Base-by-base conservation (phyloP, 2,113 vertebrate genomes). In the Muscicapa adusta region DNA sequence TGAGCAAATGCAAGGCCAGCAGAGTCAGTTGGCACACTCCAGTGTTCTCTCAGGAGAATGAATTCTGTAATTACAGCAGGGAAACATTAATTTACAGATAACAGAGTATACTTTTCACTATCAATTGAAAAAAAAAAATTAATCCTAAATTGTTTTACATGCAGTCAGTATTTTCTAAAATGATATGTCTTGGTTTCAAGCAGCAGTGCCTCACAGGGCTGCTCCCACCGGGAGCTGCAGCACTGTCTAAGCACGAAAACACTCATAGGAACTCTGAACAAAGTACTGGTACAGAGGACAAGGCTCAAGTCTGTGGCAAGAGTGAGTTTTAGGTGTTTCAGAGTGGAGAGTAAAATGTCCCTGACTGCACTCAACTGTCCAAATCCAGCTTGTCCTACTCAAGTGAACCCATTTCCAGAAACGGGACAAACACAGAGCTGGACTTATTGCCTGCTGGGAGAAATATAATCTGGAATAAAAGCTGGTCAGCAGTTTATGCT, bases 171-270 rank as follows among this genome's bases (percentile, higher is more conserved):
- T 60, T 66, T 74, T 76, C 62, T 91, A 20, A 62, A 73, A 43
- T 42, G 6, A 6, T 3, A 18, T 0, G 0, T 17, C 11, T 12
- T 78, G 65, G n/a, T 38, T 84, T 71, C 38, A 43, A 0, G 33
- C 12, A 45, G 60, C 74, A 38, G 18, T 50, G 58, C 18, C 58
- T 65, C 5, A 2, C 22, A 68, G 50, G 51, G 47, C 29, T 33
- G 31, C n/a, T 51, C 89, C 45, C 36, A 51, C 47, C 4, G 16
- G 38, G 54, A 53, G 38, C 58, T 90, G 48, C 10, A 38, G 47
- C 71, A 31, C 34, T 24, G 17, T 17, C 50, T 58, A 12, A 57
- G 17, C 45, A 66, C 12, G 7, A 25, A 51, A 61, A 66, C 18
- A 16, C 23, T 12, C 4, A 7, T 3, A 31, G 31, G 29, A 71